A percentile compares a stretch with the other conserved stretches of the same genome.
These are phyloP conservation scores for Gymnosoma rotundatum DNA, from an alignment of 2,888 invertebrate genomes.

Conservation along the genomic window DNA sequence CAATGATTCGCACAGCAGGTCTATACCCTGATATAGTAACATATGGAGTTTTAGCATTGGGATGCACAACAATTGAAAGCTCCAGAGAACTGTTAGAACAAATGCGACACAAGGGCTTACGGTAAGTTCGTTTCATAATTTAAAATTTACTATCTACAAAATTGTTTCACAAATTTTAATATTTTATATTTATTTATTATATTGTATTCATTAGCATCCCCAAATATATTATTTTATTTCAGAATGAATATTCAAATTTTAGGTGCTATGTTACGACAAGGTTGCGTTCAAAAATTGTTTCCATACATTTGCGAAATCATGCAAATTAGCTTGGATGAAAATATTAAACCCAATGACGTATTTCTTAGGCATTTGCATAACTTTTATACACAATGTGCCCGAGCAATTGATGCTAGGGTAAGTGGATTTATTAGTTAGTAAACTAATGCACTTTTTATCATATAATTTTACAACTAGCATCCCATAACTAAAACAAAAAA, in stretches of 20 bases:
- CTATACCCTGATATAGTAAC: slow-evolving; percentile 90
- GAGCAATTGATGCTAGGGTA: slow-evolving; percentile 83
- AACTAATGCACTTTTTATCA: not conserved
- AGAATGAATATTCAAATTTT: slow-evolving; percentile 90
- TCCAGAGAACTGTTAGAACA: slow-evolving; percentile 87
- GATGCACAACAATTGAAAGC: slow-evolving; percentile 86
- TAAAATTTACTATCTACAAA: not conserved
- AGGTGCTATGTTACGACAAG: slow-evolving; percentile 88
- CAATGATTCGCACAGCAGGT: slow-evolving; percentile 84
- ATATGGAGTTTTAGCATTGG: slow-evolving; percentile 92
- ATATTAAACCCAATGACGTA: slow-evolving; percentile 85
- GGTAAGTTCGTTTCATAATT: slow-evolving; percentile 82
- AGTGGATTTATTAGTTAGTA: slow-evolving; percentile 61
- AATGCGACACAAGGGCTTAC: slow-evolving; percentile 87
- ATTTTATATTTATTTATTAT: no score
- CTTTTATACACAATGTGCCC: slow-evolving; percentile 85
- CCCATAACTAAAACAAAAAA: slow-evolving; percentile 75
- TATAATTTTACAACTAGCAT: slow-evolving; percentile 77
- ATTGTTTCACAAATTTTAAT: no score
- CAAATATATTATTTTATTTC: slow-evolving; percentile 61
- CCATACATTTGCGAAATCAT: slow-evolving; percentile 87
- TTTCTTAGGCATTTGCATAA: slow-evolving; percentile 86
- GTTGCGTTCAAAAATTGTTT: slow-evolving; percentile 85
- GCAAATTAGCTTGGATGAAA: slow-evolving; percentile 85
- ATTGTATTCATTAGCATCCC: not conserved